A percentile compares a stretch with the other conserved stretches of the same genome.
Evolutionary conservation across 2,888 invertebrate genomes (phyloP).

Genomic region (Atethmia centrago): DNA sequence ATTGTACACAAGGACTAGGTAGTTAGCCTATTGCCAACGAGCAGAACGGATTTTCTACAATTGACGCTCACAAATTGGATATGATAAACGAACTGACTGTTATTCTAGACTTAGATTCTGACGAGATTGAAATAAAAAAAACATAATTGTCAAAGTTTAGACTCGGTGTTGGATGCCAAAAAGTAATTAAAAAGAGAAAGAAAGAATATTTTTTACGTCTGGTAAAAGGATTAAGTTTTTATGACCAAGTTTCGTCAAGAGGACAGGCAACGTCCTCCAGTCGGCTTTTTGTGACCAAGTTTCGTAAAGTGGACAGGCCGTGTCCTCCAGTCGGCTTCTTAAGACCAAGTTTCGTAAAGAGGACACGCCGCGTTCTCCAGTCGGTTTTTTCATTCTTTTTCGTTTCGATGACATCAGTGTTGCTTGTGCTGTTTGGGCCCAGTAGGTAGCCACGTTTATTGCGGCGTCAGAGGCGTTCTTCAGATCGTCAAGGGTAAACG

Average conservation of each 20-base stretch:
- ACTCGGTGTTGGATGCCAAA: conserved; percentile 16
- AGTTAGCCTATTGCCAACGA: conserved; percentile 15
- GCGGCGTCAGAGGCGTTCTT: no score
- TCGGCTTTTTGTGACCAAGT: neutral
- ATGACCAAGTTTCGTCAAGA: neutral
- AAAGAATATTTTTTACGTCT: neutral
- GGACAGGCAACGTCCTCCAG: neutral
- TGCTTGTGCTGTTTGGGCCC: no score
- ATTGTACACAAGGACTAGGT: conserved; percentile 31
- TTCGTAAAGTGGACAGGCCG: neutral
- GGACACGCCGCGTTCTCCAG: neutral
- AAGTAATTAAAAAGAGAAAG: neutral
- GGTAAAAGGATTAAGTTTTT: neutral
- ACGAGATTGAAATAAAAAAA: conserved; percentile 3
- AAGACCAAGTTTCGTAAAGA: neutral
- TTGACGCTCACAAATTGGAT: conserved; percentile 48
- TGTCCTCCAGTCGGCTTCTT: neutral
- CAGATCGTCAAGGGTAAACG: no score
- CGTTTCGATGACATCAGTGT: no score
- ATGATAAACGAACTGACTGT: neutral
- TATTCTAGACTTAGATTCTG: conserved; percentile 13
- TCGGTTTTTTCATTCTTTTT: neutral
- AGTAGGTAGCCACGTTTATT: no score
- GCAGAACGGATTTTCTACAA: conserved; percentile 47
- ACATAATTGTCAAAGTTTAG: neutral